Conservation (phyloP, 2,888 invertebrate species). For the Hoplodrina ambigua region DNA sequence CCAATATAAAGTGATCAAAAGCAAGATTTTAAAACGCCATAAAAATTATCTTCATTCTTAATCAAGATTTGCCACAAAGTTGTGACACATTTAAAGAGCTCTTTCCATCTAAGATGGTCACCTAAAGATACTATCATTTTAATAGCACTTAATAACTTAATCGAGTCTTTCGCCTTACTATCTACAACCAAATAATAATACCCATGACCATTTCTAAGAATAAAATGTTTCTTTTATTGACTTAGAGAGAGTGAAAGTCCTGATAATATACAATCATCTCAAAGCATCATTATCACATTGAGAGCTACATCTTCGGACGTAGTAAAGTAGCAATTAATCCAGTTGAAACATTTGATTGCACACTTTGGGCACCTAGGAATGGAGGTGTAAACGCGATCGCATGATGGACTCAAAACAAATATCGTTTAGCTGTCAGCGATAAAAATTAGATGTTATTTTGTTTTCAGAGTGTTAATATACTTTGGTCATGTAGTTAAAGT, state of each 20-base stretch:
- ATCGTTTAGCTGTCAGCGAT: conserved; percentile 65
- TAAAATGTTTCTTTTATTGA: conserved; percentile 70
- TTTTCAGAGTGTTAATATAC: conserved; percentile 20
- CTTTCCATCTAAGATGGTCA: conserved; percentile 22
- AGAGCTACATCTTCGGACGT: conserved; percentile 68
- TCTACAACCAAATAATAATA: conserved; percentile 43
- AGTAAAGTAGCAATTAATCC: conserved; percentile 73
- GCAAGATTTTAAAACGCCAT: not conserved
- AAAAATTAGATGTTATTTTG: conserved; percentile 30
- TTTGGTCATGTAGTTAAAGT: conserved; percentile 35
- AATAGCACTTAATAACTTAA: conserved; percentile 63
- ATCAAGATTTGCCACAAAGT: conserved; percentile 7
- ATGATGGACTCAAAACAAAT: conserved; percentile 74
- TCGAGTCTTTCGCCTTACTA: conserved; percentile 39
- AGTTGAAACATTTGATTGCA: conserved; percentile 69
- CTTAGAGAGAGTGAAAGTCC: conserved; percentile 75
- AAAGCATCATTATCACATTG: conserved; percentile 73
- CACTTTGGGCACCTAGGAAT: conserved; percentile 61
- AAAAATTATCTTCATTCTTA: not conserved
- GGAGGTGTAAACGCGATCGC: conserved; percentile 64
- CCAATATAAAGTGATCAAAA: conserved; percentile 3
- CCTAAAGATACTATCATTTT: conserved; percentile 32
- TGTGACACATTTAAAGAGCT: conserved; percentile 15
- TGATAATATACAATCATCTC: conserved; percentile 71
- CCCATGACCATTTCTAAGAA: conserved; percentile 52